These are phyloP conservation scores for Synanthedon myopaeformis DNA, from an alignment of 2,888 invertebrate species.

Conservation along the genomic window DNA sequence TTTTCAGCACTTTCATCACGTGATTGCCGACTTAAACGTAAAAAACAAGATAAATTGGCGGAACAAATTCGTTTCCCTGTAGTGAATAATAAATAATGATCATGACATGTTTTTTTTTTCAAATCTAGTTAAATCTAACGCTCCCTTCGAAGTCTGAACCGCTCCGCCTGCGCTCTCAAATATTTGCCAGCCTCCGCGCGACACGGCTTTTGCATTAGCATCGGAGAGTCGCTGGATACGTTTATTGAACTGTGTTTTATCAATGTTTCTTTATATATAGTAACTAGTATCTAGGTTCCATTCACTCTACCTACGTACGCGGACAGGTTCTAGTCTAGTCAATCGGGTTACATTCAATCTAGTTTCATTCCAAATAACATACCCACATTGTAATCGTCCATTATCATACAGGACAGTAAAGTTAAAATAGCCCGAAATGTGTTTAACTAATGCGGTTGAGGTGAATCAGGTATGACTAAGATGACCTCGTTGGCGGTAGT, in stretches of 20 bases:
- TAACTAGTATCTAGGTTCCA: constrained; percentile 11
- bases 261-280: constrained; percentile 11
- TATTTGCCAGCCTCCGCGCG: constrained; percentile 28
- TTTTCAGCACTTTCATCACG: too few relatives aligned
- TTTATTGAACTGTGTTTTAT: constrained; percentile 31
- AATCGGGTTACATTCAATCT: constrained; percentile 15
- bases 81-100: too few relatives aligned
- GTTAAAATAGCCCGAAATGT: neutral
- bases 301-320: constrained; percentile 12
- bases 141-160: constrained; percentile 5
- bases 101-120: too few relatives aligned
- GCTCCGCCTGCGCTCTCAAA: constrained; percentile 31
- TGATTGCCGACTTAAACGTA: too few relatives aligned
- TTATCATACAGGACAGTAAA: neutral
- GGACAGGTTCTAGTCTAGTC: constrained; percentile 3
- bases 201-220: constrained; percentile 56
- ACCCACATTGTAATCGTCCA: neutral
- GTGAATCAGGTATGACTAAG: constrained; percentile 38
- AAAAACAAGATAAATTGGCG: too few relatives aligned
- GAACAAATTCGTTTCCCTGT: too few relatives aligned
- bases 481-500: constrained; percentile 26
- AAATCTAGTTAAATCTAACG: too few relatives aligned
- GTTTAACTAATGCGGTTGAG: neutral
- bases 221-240: constrained; percentile 19
- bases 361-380: neutral